Evolutionary conservation across 2,113 vertebrate genomes (phyloP).

Genomic region (Eublepharis macularius): DNA sequence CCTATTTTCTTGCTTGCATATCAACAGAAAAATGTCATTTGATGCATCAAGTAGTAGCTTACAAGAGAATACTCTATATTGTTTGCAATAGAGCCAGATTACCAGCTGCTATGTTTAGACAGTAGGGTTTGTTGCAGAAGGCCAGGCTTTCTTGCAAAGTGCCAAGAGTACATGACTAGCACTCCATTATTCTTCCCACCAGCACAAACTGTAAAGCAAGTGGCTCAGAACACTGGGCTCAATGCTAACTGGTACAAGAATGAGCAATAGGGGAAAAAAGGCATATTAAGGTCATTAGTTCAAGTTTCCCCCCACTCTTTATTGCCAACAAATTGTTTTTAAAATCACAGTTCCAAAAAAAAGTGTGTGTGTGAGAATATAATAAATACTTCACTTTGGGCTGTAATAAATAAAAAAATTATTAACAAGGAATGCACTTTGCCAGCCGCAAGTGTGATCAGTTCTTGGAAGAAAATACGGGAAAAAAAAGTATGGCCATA

Average conservation of each 20-base stretch:
- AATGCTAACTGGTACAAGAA: neutral
- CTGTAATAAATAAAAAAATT: slow-evolving; percentile 96
- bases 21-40: too few species aligned
- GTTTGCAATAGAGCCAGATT: too few species aligned
- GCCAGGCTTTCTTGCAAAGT: too few species aligned
- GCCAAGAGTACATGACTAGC: too few species aligned
- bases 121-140: too few species aligned
- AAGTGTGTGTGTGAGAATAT: slow-evolving; percentile 75
- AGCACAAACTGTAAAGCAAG: too few species aligned
- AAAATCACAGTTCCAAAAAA: slow-evolving; percentile 73
- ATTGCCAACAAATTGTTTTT: slow-evolving; percentile 79
- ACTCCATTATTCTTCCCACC: too few species aligned
- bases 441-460: slow-evolving; percentile 81
- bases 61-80: too few species aligned
- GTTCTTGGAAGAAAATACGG: slow-evolving; percentile 69
- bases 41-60: too few species aligned
- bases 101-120: too few species aligned
- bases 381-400: slow-evolving; percentile 93
- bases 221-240: neutral
- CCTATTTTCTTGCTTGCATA: too few species aligned
- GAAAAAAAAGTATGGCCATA: slow-evolving; percentile 74
- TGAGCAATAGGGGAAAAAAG: neutral
- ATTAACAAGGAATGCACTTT: slow-evolving; percentile 85
- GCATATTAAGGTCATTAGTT: slow-evolving; percentile 4
- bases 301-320: slow-evolving; percentile 72